Conservation (phyloP, 2,113 vertebrate species). For the Chamaetylas fuelleborni region DNA sequence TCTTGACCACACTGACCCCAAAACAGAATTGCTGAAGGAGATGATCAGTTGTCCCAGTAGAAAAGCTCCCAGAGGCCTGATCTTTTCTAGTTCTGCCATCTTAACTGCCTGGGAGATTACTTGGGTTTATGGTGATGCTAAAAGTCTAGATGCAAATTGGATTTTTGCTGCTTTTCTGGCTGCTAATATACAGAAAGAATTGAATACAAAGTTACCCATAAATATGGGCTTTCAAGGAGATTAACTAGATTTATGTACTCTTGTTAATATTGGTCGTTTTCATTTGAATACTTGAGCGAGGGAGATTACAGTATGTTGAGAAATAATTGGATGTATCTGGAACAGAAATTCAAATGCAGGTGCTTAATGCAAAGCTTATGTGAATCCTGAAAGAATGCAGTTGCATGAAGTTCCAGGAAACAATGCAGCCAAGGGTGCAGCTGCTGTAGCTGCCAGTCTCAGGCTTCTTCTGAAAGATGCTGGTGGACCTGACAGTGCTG, state of each 20-base stretch:
- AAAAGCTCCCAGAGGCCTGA: neutral
- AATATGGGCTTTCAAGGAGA: neutral
- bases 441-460: neutral
- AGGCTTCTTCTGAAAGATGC: neutral
- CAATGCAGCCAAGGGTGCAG: neutral
- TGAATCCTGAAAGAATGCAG: neutral
- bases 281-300: conserved; percentile 1
- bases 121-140: neutral
- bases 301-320: neutral
- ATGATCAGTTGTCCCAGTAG: neutral
- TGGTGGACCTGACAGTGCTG: neutral
- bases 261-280: neutral
- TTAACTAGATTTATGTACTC: conserved; percentile 28
- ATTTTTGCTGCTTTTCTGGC: neutral
- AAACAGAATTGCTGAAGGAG: neutral
- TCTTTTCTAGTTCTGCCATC: neutral
- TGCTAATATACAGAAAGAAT: neutral
- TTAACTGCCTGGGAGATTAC: neutral
- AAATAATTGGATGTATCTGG: conserved; percentile 4
- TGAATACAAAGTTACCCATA: neutral
- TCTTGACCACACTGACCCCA: neutral
- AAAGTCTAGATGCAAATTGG: neutral
- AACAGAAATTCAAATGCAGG: neutral
- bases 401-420: neutral
- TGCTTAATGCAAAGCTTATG: neutral